phyloP scores from a whole-genome alignment of 2,888 invertebrate species.

The Zygothrica quintamaculata region DNA sequence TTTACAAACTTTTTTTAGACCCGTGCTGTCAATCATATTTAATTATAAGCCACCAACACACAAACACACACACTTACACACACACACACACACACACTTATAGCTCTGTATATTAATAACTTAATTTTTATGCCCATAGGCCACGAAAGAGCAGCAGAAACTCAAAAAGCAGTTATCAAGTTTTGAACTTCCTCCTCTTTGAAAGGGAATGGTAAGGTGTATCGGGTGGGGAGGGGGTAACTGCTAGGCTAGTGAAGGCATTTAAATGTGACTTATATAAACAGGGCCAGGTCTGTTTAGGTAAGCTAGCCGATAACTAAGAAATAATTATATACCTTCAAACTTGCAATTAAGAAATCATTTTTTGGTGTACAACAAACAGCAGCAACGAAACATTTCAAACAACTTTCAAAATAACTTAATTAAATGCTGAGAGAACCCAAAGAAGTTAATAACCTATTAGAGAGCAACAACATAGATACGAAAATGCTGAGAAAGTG shows the following conservation, averaged over 20 bases:
- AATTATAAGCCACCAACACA: constrained; percentile 52
- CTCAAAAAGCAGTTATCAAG: constrained; percentile 26
- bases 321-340: constrained; percentile 67
- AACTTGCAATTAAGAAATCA: constrained; percentile 74
- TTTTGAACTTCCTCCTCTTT: background rate
- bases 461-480: no score
- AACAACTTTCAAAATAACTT: constrained; percentile 73
- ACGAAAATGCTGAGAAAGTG: constrained; percentile 70
- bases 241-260: no score
- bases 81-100: constrained; percentile 12
- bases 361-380: constrained; percentile 60
- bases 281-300: constrained; percentile 44
- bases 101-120: constrained; percentile 62
- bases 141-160: constrained; percentile 43
- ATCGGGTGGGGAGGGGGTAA: constrained; percentile 8
- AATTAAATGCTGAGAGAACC: constrained; percentile 49
- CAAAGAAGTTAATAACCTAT: background rate
- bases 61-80: constrained; percentile 10
- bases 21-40: constrained; percentile 56
- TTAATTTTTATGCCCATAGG: constrained; percentile 70
- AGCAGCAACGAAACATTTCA: constrained; percentile 24
- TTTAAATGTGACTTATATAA: constrained; percentile 72
- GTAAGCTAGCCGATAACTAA: constrained; percentile 70
- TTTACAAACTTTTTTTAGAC: constrained; percentile 28
- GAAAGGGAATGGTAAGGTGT: constrained; percentile 12